Base-by-base conservation (phyloP, 2,113 vertebrate species). In the Emydocephalus ijimae region DNA sequence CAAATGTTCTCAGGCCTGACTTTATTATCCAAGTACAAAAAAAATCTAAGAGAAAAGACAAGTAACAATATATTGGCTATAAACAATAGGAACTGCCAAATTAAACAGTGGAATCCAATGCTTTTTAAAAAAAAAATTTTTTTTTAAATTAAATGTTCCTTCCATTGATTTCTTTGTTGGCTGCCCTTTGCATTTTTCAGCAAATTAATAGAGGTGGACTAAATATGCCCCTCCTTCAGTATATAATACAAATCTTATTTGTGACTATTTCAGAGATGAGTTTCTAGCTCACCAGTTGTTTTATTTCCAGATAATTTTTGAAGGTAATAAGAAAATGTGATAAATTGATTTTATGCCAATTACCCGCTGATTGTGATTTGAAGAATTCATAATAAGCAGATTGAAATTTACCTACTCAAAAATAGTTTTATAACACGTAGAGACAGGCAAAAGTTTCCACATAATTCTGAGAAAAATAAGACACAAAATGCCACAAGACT, bases 251-350 rank as follows among this genome's bases (percentile, higher is more conserved):
- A 89, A 48, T 93, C 90, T 85, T 69, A 93, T 18, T 34, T 93
- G 92, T 87, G 34, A 92, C 61, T 64, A 59, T 59, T 26, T 91
- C 64, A 94, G 89, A 92, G 69, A 81, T 74, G 34, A 7, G n/a
- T 74, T 74, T 74, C 69, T 74, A 74, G 87, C 81, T 95, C 57
- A 89, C 43, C 69, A 50, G 64, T 92, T 93, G 93, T 59, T 0
- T 64, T 54, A 39, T 92, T 94, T 11, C 11, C 85, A 89, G 93
- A 61, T 93, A 93, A 64, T 91, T 95, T 93, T 92, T 95, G 89
- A 95, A 95, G 94, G 26, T 94, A 26, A n/a, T 14, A 92, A 61
- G 61, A 23, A 55, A 92, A 26, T 26, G 86, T 69, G 50, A 34
- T n/a, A 92, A 54, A 88, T 48, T 15, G n/a, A 69, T 64, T 54